Percentiles rank a stretch among this genome's conserved stretches.
Conservation (phyloP, 2,888 invertebrate species). For the Lepidonotus clava region DNA sequence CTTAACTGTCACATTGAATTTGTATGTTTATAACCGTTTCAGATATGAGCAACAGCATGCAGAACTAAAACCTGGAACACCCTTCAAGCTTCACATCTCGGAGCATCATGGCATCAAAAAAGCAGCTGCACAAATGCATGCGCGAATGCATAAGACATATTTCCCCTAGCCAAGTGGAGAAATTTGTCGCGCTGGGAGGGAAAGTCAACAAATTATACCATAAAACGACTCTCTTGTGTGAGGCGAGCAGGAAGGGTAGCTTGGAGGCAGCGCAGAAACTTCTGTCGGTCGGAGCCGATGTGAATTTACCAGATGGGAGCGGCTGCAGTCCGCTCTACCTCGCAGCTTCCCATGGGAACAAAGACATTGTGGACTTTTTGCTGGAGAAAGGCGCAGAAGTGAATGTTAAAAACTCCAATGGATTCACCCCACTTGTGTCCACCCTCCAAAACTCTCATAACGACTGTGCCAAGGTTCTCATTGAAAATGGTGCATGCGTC, state of each 20-base stretch:
- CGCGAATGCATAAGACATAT: conserved; percentile 1
- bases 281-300: background rate
- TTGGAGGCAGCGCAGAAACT: background rate
- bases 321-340: conserved; percentile 23
- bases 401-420: background rate
- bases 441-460: conserved; percentile 41
- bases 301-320: background rate
- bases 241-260: conserved; percentile 12
- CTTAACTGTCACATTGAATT: no score
- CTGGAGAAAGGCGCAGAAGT: background rate
- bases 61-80: no score
- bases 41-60: no score
- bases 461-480: conserved; percentile 9
- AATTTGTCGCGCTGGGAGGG: background rate
- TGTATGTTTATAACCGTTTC: no score
- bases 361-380: background rate
- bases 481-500: conserved; percentile 26
- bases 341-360: conserved; percentile 12
- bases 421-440: conserved; percentile 35
- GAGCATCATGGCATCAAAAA: background rate
- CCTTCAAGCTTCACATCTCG: background rate
- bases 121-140: background rate
- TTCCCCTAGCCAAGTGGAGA: background rate
- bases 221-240: conserved; percentile 22
- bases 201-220: background rate